Evolutionary conservation across 1,140 invertebrate species (phyloP).

Genomic region (Eriosoma lanigerum): DNA sequence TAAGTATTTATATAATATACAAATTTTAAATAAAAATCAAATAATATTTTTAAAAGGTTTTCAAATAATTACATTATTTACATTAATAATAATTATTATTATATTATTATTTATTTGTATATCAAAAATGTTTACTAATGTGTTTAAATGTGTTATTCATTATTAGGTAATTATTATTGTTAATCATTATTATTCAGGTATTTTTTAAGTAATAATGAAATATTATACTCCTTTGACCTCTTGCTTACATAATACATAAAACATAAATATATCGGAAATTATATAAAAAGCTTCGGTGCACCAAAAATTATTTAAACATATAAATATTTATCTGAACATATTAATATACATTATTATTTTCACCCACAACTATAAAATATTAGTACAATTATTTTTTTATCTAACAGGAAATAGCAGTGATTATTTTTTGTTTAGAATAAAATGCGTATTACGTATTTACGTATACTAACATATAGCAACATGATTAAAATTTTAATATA

Average conservation of each 20-base stretch:
- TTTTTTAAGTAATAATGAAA: no score
- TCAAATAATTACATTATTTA: no score
- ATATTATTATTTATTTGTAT: no score
- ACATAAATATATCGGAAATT: no score
- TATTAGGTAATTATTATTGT: neutral
- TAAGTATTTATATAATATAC: no score
- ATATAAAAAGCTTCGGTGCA: no score
- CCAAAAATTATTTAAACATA: neutral
- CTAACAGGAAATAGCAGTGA: neutral
- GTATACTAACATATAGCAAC: neutral
- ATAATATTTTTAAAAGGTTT: no score
- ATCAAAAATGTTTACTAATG: no score
- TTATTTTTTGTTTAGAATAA: neutral
- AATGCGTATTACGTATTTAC: neutral
- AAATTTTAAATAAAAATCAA: no score
- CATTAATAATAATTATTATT: no score
- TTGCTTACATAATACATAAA: no score
- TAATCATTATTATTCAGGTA: neutral
- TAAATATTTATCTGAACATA: constrained; percentile 31
- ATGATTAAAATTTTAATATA: neutral
- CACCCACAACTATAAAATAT: neutral
- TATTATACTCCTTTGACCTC: no score
- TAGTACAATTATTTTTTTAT: neutral
- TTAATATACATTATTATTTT: neutral
- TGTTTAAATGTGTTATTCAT: neutral